These are phyloP conservation scores for Caenorhabditis angaria DNA, from an alignment of 2,888 invertebrate species.

Conservation along the genomic window DNA sequence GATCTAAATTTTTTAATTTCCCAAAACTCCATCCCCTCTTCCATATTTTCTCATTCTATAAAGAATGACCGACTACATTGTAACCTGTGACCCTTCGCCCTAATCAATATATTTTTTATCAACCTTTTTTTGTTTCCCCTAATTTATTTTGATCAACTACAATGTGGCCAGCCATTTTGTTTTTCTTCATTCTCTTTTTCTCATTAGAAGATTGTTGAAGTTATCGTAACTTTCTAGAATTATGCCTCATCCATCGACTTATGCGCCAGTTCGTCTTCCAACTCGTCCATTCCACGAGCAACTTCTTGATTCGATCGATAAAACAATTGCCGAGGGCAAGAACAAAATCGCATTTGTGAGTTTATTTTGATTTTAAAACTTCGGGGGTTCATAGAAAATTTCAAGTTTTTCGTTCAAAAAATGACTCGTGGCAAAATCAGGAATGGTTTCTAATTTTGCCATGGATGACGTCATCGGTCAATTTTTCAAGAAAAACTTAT, in stretches of 20 bases:
- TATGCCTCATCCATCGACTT: conserved; percentile 47
- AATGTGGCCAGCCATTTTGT: not conserved
- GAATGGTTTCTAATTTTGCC: too few relatives aligned
- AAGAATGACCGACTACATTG: too few relatives aligned
- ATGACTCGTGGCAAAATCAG: too few relatives aligned
- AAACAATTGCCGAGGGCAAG: conserved; percentile 38
- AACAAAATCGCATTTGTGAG: conserved; percentile 53
- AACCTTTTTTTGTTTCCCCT: not conserved
- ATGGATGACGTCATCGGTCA: too few relatives aligned
- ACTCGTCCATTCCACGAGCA: conserved; percentile 49
- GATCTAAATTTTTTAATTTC: too few relatives aligned
- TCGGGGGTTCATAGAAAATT: not conserved
- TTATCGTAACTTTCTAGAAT: not conserved
- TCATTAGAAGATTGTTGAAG: not conserved
- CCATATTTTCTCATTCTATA: too few relatives aligned
- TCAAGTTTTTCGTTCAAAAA: too few relatives aligned
- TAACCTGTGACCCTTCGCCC: too few relatives aligned
- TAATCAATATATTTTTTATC: not conserved
- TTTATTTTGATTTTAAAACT: not conserved
- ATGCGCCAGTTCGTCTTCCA: conserved; percentile 44
- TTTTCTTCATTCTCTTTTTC: not conserved
- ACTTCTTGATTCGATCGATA: conserved; percentile 42
- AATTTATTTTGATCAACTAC: not conserved
- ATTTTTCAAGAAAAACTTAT: too few relatives aligned
- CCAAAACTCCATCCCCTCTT: too few relatives aligned